A percentile compares a stretch with the other conserved stretches of the same genome.
phyloP scores from a whole-genome alignment of 2,797 vertebrate species.

The Myoxocephalus aenaeus region DNA sequence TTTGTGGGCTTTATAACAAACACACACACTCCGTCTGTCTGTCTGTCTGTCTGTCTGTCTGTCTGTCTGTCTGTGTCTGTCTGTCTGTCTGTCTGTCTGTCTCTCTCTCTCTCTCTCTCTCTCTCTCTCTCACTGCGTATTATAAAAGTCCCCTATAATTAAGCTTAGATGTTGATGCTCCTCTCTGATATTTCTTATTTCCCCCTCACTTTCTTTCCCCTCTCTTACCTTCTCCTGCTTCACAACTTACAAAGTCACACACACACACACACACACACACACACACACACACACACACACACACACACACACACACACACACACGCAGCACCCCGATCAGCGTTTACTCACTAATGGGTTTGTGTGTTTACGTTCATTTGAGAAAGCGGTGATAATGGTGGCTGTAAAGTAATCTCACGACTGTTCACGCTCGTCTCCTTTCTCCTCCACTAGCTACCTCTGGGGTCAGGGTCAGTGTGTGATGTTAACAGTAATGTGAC shows the following conservation, averaged over 20 bases:
- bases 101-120: constrained; percentile 39
- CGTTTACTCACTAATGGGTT: constrained; percentile 64
- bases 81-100: constrained; percentile 38
- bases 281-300: constrained; percentile 20
- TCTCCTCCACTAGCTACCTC: constrained; percentile 66
- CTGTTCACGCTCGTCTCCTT: constrained; percentile 64
- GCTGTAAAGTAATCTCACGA: constrained; percentile 69
- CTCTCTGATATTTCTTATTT: constrained; percentile 18
- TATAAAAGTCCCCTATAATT: constrained; percentile 14
- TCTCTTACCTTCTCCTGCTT: constrained; percentile 9
- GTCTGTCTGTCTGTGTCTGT: constrained; percentile 17
- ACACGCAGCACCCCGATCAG: constrained; percentile 33
- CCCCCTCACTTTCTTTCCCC: constrained; percentile 17
- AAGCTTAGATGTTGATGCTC: constrained; percentile 7
- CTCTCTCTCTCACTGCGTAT: not conserved
- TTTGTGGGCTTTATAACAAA: constrained; percentile 52
- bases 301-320: constrained; percentile 27
- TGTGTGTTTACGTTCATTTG: constrained; percentile 65
- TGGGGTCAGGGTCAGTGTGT: not conserved
- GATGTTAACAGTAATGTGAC: not conserved
- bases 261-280: constrained; percentile 16
- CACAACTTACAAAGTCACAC: constrained; percentile 30
- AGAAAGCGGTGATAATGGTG: constrained; percentile 65
- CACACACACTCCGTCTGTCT: constrained; percentile 36
- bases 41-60: constrained; percentile 26